Conservation (phyloP, 2,888 invertebrate species). For the Smittia aterrima region DNA sequence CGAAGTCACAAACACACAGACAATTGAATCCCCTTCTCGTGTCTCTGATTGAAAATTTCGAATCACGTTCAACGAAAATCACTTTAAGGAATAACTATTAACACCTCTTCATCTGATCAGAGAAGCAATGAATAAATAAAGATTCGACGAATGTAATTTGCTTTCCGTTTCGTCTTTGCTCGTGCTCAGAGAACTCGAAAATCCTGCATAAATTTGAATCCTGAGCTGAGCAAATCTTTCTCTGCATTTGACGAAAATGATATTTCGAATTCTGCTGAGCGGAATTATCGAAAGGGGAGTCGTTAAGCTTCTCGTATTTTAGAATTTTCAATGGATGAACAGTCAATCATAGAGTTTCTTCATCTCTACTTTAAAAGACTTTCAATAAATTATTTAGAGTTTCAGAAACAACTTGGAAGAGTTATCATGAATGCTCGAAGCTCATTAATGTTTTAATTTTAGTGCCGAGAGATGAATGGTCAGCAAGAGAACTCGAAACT, state of each 20-base stretch:
- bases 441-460: background rate
- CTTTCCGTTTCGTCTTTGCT: background rate
- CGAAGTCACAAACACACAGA: too few relatives aligned
- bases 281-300: background rate
- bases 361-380: background rate
- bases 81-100: constrained; percentile 40
- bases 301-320: too few relatives aligned
- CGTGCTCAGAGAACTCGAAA: background rate
- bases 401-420: background rate
- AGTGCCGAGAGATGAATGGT: background rate
- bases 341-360: background rate
- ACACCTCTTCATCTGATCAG: constrained; percentile 38
- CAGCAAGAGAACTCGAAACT: background rate
- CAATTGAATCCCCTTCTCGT: background rate
- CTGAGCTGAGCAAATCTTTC: background rate
- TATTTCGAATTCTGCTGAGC: background rate
- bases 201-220: constrained; percentile 21
- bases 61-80: constrained; percentile 34
- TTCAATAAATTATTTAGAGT: background rate
- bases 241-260: background rate
- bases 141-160: background rate
- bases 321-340: background rate
- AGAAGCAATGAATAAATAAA: constrained; percentile 25
- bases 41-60: background rate
- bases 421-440: background rate